A percentile compares a stretch with the other conserved stretches of the same genome.
phyloP scores from a whole-genome alignment of 2,797 vertebrate genomes.

The Periparus ater region DNA sequence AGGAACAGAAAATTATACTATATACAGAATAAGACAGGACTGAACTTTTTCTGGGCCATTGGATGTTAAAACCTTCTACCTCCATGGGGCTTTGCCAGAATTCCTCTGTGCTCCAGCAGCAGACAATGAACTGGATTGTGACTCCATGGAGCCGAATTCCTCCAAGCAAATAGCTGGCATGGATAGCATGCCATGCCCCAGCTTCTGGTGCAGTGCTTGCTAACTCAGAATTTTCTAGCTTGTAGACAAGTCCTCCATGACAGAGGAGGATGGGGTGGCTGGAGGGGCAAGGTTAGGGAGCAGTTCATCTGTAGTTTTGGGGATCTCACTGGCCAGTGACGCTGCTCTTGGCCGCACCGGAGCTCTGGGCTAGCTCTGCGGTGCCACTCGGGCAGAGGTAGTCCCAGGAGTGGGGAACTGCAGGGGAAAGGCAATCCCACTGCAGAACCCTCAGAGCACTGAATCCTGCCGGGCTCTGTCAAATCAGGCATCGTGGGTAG shows the following conservation, averaged over 20 bases:
- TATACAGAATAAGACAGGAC: background rate
- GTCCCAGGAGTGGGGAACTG: no score
- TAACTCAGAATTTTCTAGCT: background rate
- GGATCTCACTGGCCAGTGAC: background rate
- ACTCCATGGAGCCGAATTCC: slow-evolving; percentile 24
- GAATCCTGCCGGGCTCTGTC: no score
- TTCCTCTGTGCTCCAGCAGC: background rate
- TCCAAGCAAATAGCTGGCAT: slow-evolving; percentile 21
- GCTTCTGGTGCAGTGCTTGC: background rate
- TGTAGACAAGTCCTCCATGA: background rate
- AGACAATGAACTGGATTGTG: slow-evolving; percentile 31
- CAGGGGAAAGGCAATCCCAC: no score
- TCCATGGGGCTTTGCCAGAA: slow-evolving; percentile 15
- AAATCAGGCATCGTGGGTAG: no score
- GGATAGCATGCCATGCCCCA: background rate
- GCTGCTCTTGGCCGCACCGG: no score
- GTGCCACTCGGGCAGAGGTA: no score
- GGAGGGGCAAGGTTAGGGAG: background rate
- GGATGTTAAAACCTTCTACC: background rate
- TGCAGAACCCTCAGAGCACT: no score
- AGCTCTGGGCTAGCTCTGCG: no score
- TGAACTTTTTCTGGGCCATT: background rate
- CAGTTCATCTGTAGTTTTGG: background rate
- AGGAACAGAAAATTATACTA: background rate
- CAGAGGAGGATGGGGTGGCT: background rate